A percentile compares a stretch with the other conserved stretches of the same genome.
Evolutionary conservation across 2,113 vertebrate species (phyloP).

Genomic region (Paratilapia polleni): DNA sequence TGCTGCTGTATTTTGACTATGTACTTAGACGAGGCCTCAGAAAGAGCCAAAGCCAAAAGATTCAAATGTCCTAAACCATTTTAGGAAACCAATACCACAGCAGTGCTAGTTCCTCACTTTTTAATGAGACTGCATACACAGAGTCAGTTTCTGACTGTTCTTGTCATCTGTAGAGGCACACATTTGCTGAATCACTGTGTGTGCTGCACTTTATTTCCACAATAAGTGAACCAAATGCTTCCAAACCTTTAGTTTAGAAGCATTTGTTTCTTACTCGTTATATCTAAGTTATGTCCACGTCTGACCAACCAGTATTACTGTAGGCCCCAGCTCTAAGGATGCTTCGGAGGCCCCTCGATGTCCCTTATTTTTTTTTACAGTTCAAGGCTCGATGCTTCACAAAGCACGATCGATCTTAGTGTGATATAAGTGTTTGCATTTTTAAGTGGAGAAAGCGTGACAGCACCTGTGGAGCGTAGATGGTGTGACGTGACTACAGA

Average conservation of each 20-base stretch:
- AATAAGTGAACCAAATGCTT: not conserved
- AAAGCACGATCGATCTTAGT: not conserved
- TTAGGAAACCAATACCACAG: not conserved
- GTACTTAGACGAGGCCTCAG: not conserved
- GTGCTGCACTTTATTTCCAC: not conserved
- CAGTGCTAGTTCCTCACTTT: not conserved
- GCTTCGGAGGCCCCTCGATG: not conserved
- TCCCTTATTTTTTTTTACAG: not conserved
- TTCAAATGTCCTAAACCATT: not conserved
- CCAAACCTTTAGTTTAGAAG: not conserved
- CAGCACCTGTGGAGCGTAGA: not conserved
- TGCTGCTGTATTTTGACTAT: too few relatives aligned
- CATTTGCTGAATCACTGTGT: not conserved
- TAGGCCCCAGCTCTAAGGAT: not conserved
- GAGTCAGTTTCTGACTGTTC: not conserved
- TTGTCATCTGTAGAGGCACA: not conserved
- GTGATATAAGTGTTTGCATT: not conserved
- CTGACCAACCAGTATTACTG: not conserved
- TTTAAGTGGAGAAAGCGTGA: not conserved
- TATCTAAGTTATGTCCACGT: not conserved
- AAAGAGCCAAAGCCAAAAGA: not conserved
- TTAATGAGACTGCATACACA: not conserved
- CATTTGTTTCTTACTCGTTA: not conserved
- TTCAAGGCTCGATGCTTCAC: not conserved
- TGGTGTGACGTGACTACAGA: not conserved